These are phyloP conservation scores for Lipotes vexillifer DNA, from an alignment of 2,113 vertebrate species.

Conservation along the genomic window DNA sequence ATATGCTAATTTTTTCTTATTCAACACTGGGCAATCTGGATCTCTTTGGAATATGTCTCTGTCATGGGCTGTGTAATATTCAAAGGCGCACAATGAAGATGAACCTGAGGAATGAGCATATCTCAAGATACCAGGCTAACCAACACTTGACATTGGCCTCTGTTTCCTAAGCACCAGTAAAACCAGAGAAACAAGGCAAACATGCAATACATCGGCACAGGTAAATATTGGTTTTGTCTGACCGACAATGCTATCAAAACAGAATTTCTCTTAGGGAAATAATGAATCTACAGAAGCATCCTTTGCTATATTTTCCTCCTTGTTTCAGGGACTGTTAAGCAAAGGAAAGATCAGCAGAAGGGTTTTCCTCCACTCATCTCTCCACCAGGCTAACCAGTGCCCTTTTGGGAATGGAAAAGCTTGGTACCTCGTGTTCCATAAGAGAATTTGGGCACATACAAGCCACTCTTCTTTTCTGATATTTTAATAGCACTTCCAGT, in stretches of 20 bases:
- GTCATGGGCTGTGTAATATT: not conserved
- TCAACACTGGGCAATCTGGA: not conserved
- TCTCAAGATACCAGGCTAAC: not conserved
- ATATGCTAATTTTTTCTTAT: not conserved
- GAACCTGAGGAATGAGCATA: not conserved
- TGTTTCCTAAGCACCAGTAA: not conserved
- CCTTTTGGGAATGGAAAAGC: not conserved
- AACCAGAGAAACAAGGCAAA: not conserved
- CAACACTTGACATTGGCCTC: accelerated
- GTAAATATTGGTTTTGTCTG: not conserved
- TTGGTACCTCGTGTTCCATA: not conserved
- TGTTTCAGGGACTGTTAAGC: not conserved
- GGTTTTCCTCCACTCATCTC: not conserved
- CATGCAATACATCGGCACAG: not conserved
- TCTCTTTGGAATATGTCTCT: not conserved
- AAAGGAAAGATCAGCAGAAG: not conserved
- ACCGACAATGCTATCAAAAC: not conserved
- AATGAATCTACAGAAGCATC: not conserved
- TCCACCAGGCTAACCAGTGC: not conserved
- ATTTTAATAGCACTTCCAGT: not conserved
- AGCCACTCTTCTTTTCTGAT: not conserved
- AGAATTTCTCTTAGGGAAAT: not conserved
- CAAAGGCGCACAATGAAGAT: not conserved
- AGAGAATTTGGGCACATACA: not conserved
- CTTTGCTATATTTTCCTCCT: not conserved